Conservation (phyloP, 2,113 vertebrate genomes). For the Pitta sordida region DNA sequence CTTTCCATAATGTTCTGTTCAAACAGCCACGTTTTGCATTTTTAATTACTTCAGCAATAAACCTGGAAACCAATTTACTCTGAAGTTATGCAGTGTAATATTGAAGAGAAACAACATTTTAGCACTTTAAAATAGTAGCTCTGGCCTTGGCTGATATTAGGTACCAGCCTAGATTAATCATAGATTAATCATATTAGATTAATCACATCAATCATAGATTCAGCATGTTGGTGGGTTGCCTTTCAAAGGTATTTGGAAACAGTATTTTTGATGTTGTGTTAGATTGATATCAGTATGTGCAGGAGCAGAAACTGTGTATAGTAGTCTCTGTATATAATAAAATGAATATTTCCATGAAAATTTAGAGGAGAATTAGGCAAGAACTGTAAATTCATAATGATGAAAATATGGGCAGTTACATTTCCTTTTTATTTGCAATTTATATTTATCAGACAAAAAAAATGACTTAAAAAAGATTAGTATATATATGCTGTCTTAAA, state of each 20-base stretch:
- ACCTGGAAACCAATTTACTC: slow-evolving; percentile 24
- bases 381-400: neutral
- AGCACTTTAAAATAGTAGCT: neutral
- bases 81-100: slow-evolving; percentile 4
- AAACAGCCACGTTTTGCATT: slow-evolving; percentile 32
- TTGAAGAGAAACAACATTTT: neutral
- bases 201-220: neutral
- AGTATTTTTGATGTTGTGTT: neutral
- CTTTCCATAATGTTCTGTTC: slow-evolving; percentile 17
- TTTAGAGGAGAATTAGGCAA: neutral
- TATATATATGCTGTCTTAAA: neutral
- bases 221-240: neutral
- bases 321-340: neutral
- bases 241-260: neutral
- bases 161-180: neutral
- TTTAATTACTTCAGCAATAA: slow-evolving; percentile 46
- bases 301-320: neutral
- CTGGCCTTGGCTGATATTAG: neutral
- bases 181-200: no score
- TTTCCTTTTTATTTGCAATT: neutral
- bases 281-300: neutral
- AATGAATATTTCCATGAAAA: neutral
- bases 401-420: neutral
- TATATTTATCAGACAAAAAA: neutral
- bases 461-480: neutral